Conservation (phyloP, 2,888 invertebrate species). For the Morpho deidamia region DNA sequence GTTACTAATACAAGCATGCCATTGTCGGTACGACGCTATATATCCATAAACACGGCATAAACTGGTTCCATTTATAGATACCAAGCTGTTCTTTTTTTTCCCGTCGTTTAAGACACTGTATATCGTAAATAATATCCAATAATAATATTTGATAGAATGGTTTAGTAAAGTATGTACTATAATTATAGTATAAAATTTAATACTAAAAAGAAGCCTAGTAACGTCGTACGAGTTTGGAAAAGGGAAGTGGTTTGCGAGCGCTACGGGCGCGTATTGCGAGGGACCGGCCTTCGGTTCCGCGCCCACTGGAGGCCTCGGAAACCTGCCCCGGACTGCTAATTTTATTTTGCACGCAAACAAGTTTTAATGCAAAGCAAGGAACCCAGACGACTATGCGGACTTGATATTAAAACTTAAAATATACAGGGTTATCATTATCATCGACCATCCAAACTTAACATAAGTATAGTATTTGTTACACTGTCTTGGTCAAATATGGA, state of each 20-base stretch:
- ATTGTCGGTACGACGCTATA: constrained; percentile 36
- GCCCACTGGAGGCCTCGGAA: constrained; percentile 57
- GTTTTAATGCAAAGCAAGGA: constrained; percentile 42
- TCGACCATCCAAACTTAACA: no score
- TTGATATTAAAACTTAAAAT: constrained; percentile 3
- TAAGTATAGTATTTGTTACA: no score
- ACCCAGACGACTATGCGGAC: constrained; percentile 18
- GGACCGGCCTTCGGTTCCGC: constrained; percentile 35
- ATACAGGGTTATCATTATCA: background rate
- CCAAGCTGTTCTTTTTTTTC: constrained; percentile 15
- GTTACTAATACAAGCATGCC: constrained; percentile 27
- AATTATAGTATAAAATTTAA: background rate
- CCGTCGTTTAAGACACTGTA: constrained; percentile 11
- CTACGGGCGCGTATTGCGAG: constrained; percentile 28
- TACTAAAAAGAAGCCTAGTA: background rate
- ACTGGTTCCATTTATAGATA: constrained; percentile 28
- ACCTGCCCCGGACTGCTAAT: constrained; percentile 60
- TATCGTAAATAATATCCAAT: constrained; percentile 6
- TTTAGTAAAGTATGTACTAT: background rate
- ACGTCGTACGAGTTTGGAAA: constrained; percentile 3
- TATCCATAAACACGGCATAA: constrained; percentile 22
- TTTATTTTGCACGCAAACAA: constrained; percentile 63
- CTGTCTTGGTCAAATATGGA: no score
- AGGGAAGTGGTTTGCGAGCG: constrained; percentile 40
- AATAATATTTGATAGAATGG: background rate